A percentile compares a stretch with the other conserved stretches of the same genome.
Conservation (phyloP, 2,113 vertebrate species). For the Stigmatopora nigra region DNA sequence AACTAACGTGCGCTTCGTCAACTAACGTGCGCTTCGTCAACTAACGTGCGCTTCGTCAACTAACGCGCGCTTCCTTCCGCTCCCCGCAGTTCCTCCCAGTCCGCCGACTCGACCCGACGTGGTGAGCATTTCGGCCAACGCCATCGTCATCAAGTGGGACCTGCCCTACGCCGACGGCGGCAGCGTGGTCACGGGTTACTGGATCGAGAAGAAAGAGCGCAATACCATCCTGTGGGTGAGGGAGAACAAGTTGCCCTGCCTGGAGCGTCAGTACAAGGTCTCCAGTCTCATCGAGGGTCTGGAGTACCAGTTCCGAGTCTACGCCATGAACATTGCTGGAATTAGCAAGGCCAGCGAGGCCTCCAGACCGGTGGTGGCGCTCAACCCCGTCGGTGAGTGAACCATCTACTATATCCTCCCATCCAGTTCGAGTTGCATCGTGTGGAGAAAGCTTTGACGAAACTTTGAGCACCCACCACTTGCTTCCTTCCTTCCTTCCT, state of each 20-base stretch:
- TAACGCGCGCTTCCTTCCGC: too few relatives aligned
- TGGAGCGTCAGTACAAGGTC: slow-evolving; percentile 88
- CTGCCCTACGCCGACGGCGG: slow-evolving; percentile 94
- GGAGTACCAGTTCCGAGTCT: slow-evolving; percentile 96
- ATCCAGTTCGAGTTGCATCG: too few relatives aligned
- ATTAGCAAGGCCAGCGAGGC: slow-evolving; percentile 97
- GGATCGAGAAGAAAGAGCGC: slow-evolving; percentile 98
- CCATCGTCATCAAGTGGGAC: slow-evolving; percentile 92
- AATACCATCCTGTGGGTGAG: slow-evolving; percentile 98
- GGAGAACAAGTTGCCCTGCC: slow-evolving; percentile 92
- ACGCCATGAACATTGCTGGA: slow-evolving; percentile 92
- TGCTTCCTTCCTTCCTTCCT: too few relatives aligned
- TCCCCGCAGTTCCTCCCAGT: slow-evolving; percentile 87
- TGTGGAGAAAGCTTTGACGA: too few relatives aligned
- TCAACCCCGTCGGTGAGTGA: slow-evolving; percentile 92
- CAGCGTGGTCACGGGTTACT: slow-evolving; percentile 89
- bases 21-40: too few relatives aligned
- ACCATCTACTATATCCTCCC: too few relatives aligned
- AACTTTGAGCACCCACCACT: neutral
- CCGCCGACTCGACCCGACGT: slow-evolving; percentile 91
- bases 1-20: too few relatives aligned
- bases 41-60: too few relatives aligned
- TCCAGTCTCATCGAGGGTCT: slow-evolving; percentile 86
- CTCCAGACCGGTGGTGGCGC: slow-evolving; percentile 85
- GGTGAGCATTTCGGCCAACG: slow-evolving; percentile 78